Base-by-base conservation (phyloP, 2,113 vertebrate species). In the Cephalopholis sonnerati region DNA sequence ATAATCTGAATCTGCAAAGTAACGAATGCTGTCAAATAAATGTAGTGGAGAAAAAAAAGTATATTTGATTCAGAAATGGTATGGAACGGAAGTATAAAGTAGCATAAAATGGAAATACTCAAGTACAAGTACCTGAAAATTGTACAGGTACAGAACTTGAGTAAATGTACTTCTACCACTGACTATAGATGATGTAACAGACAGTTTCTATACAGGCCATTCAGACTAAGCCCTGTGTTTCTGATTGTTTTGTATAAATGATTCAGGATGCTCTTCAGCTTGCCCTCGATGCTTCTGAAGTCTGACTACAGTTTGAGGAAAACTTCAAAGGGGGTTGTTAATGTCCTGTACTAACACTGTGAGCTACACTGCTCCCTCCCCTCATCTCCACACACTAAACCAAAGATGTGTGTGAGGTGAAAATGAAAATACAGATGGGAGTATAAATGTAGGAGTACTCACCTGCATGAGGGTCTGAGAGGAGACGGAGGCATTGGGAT, bases 381-480 rank as follows among this genome's bases (percentile, higher is more conserved):
- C 6, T 1, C 48, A 11, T 10, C 9, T 17, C 13, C 11, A 6
- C 48, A 53, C 53, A 36, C 64, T 3, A 16, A 46, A 68, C 55
- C 71, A 78, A 50, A 76, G 29, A 54, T 6, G 39, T 17, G 55
- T 55, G 68, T 54, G 11, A 44, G 41, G 32, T 41, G 7, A 22
- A 71, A 72, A 66, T 3, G 1, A 44, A 32, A 44, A 69, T n/a
- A 46, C 55, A 62, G 46, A 61, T 27, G 51, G 24, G 27, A 64
- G 64, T 80, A 81, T 3, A 57, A 84, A 75, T 10, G 25, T 24
- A 62, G 46, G 48, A 70, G 39, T 2, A 93, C 96, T 96, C 89
- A 97, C 97, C 96, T 97, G 97, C 86, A 97, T 86, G 74, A 97
- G 95, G 0, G 97, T 97, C 97, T 97, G 93, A 29, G 74, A 12